Base-by-base conservation (phyloP, 2,797 vertebrate species). In the Pseudochaenichthys georgianus region DNA sequence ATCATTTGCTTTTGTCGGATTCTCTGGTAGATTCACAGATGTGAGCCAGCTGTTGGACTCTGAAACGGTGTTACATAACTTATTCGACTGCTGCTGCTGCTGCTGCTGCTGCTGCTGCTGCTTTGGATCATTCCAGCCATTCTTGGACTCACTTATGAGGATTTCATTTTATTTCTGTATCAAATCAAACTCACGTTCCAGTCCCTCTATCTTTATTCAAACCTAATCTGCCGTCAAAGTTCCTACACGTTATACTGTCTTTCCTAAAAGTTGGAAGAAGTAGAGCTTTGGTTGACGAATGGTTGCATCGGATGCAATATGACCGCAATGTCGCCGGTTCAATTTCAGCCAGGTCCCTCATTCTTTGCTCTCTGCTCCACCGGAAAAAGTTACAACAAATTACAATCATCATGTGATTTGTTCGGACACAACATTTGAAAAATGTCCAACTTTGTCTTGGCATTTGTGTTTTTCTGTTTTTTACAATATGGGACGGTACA, bases 21-120 rank as follows among this genome's bases (percentile, higher is more conserved):
- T 62, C 17, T 68, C 41, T 38, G 16, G 47, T 15, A 13, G 54
- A 16, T 67, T 69, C 28, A 63, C 86, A 87, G 71, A 81, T 91
- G 86, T 70, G 0, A 46, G 11, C 61, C 82, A 90, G 82, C 77
- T 89, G 89, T 53, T 77, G 31, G n/a, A 43, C 59, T 67, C 64
- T 82, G 81, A 75, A 87, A 76, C 43, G 50, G 1, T 4, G 16
- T 83, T 68, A 63, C 74, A 70, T 81, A 73, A 83, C 38, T 31
- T 43, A 82, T 71, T 52, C 0, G 9, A 21, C 13, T 13, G 62
- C 74, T 77, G 64, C 76, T 23, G 21, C 21, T 59, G 64, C 76
- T 77, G 64, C 76, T 75, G 61, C 13, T 59, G 64, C 76, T 23
- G 21, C 21, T 59, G 64, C 76, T 77, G 64, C 76, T 75, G 61